Evolutionary conservation across 2,113 vertebrate genomes (phyloP), one percentile per base, ranked within the genome.

Genomic region (Saguinus midas): DNA sequence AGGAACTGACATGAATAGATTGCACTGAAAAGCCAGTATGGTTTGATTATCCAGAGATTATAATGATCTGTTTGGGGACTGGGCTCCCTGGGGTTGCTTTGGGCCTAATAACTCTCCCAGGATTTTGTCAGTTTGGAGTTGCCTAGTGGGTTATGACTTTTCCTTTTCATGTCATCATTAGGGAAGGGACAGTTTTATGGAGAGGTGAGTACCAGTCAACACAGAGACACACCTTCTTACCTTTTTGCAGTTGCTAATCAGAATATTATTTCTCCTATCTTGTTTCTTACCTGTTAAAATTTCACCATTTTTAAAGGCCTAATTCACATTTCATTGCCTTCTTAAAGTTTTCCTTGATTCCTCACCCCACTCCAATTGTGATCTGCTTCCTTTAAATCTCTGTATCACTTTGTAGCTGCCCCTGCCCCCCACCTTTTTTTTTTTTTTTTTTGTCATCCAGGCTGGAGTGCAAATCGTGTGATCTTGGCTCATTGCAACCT

Each of bases 341-440:
- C 27, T 43, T 87, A 27, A 70, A 94, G 12, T 82, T 95, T 93
- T 97, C 18, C 43, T 88, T 94, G 68, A 91, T 52, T 95, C n/a
- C 8, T 50, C 8, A 78, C 14, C 5, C 57, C 66, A 20, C 14
- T 48, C 17, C 4, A 79, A 0, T 68, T 93, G 75, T 82, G 52
- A 82, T 27, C 50, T 50, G 29, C 32, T 37, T 70, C 17, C 55
- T 96, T 94, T 88, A 87, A 94, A 70, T 89, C 17, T 45, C 37
- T 91, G 18, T 21, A 86, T 89, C 40, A 61, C n/a, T 90, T 91
- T 94, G 37, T 90, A 78, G 61, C 61, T 4, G 4, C 4, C 16
- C 16, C 4, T 14, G 6, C 43, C 16, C 52, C 0, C 52, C 5
- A 1, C 27, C 61, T 12, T 29, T 64, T 64, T 12, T 61, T 61